phyloP scores from a whole-genome alignment of 2,888 invertebrate genomes.

The Octodonta nipae region DNA sequence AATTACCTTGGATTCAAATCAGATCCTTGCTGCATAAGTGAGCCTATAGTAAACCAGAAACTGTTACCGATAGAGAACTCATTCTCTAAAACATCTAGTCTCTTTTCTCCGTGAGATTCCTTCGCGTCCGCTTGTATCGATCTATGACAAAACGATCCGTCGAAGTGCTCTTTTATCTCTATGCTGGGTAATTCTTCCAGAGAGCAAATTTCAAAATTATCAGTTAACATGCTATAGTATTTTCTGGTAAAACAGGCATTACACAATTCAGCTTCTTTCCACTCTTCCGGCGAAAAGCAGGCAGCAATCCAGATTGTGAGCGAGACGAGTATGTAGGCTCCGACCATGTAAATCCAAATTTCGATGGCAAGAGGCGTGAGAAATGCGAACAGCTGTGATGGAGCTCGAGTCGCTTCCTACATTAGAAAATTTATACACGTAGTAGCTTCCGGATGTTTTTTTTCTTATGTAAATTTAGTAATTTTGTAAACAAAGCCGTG shows the following conservation, averaged over 20 bases:
- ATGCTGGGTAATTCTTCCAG: neutral
- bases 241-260: too few species aligned
- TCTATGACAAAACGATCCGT: too few species aligned
- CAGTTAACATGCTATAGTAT: slow-evolving; percentile 13
- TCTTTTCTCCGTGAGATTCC: neutral
- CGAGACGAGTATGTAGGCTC: slow-evolving; percentile 67
- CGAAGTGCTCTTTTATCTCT: too few species aligned
- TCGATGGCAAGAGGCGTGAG: slow-evolving; percentile 72
- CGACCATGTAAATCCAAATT: slow-evolving; percentile 70
- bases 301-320: slow-evolving; percentile 74
- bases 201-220: neutral
- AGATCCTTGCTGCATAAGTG: slow-evolving; percentile 85
- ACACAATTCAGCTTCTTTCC: slow-evolving; percentile 50
- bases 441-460: too few species aligned
- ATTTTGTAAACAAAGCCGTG: too few species aligned
- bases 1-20: slow-evolving; percentile 87
- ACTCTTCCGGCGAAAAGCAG: slow-evolving; percentile 71
- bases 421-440: too few species aligned
- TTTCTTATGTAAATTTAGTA: too few species aligned
- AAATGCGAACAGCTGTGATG: slow-evolving; percentile 65
- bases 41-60: slow-evolving; percentile 94
- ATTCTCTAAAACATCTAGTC: slow-evolving; percentile 34
- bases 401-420: slow-evolving; percentile 30
- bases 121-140: too few species aligned
- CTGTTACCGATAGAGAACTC: slow-evolving; percentile 78